Evolutionary conservation across 2,113 vertebrate genomes (phyloP).

Genomic region (Recurvirostra avosetta): DNA sequence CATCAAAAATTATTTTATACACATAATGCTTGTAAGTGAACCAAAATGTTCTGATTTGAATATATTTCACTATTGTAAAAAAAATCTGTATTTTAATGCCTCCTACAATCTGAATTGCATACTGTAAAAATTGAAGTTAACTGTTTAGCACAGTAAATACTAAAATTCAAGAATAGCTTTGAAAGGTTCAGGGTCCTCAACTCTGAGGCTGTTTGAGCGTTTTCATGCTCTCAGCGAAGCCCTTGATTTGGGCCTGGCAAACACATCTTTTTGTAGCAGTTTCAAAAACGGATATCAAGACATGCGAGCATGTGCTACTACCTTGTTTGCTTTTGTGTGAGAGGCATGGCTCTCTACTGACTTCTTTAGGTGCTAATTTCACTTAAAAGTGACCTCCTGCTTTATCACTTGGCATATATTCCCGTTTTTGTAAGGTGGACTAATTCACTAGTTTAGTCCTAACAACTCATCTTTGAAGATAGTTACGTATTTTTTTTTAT

Average conservation of each 20-base stretch:
- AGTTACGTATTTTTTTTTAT: not conserved
- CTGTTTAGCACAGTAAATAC: not conserved
- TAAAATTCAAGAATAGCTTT: not conserved
- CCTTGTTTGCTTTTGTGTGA: not conserved
- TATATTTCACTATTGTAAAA: not conserved
- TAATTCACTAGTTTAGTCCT: not conserved
- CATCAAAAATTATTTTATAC: not conserved
- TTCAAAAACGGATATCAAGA: not conserved
- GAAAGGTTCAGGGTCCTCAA: not conserved
- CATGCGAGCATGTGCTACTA: fast-evolving
- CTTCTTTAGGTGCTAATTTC: not conserved
- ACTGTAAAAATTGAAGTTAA: not conserved
- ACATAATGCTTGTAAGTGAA: not conserved
- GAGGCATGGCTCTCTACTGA: not conserved
- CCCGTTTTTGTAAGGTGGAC: not conserved
- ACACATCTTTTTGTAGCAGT: not conserved
- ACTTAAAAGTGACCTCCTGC: not conserved
- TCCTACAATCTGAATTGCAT: not conserved
- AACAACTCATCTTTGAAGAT: not conserved
- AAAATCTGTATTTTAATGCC: not conserved
- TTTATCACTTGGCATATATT: not conserved
- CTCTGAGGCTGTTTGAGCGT: not conserved
- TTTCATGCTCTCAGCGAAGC: not conserved
- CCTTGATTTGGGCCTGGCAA: not conserved
- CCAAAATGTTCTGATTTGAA: not conserved